phyloP scores from a whole-genome alignment of 37 sponge, comb jelly and placozoan species.

The Corticium candelabrum region DNA sequence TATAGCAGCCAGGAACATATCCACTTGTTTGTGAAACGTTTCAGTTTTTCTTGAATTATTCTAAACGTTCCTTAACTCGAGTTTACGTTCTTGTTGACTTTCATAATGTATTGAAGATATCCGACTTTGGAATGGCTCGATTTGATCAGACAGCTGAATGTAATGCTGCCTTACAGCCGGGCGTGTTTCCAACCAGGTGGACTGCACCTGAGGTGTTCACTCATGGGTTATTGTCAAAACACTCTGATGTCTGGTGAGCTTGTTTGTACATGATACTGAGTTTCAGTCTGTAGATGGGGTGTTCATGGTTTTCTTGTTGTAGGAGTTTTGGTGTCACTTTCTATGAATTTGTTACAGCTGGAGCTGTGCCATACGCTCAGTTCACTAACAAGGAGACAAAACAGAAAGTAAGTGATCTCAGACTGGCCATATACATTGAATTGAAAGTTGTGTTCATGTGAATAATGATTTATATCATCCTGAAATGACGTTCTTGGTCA shows the following conservation, averaged over 20 bases:
- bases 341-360: constrained; percentile 72
- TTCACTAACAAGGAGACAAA: constrained; percentile 60
- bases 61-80: too few species aligned
- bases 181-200: constrained; percentile 58
- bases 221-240: constrained; percentile 27
- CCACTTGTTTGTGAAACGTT: constrained; percentile 23
- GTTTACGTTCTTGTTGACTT: not conserved
- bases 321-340: constrained; percentile 77
- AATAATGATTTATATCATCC: too few species aligned
- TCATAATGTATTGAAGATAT: constrained; percentile 19
- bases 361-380: constrained; percentile 71
- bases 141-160: constrained; percentile 23
- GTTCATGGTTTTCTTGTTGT: not conserved
- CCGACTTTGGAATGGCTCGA: constrained; percentile 63
- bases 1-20: constrained; percentile 83
- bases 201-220: constrained; percentile 67
- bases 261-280: too few species aligned
- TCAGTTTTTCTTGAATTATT: not conserved
- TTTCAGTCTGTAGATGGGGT: too few species aligned
- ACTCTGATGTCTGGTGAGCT: constrained; percentile 72
- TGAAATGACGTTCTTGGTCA: too few species aligned
- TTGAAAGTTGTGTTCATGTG: too few species aligned
- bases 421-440: not conserved
- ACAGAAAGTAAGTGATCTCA: constrained; percentile 32
- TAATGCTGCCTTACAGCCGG: not conserved